Conservation (phyloP, 1,140 invertebrate genomes). For the Atopsyche davidsoni region DNA sequence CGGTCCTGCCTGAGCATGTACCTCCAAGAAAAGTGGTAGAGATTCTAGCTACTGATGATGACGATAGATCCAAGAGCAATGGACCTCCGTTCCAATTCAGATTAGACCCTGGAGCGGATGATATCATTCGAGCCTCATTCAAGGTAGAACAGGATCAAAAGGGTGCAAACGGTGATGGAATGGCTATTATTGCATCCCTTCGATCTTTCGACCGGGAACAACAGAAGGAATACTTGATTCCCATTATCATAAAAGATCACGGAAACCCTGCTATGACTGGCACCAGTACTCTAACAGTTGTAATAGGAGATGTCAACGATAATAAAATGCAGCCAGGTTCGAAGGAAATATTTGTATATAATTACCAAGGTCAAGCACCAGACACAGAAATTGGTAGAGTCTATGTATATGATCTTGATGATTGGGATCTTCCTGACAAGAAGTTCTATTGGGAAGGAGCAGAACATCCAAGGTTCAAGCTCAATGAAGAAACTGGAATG, state of each 20-base stretch:
- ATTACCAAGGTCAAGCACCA: conserved; percentile 87
- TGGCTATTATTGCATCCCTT: conserved; percentile 87
- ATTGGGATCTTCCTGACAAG: conserved; percentile 96
- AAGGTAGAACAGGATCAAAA: conserved; percentile 93
- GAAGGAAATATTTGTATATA: conserved; percentile 96
- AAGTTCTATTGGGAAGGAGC: conserved; percentile 88
- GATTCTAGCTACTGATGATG: conserved; percentile 91
- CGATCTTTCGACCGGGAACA: conserved; percentile 91
- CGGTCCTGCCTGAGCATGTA: conserved; percentile 85
- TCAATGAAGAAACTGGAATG: conserved; percentile 90
- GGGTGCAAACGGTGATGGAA: conserved; percentile 91
- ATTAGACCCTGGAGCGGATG: conserved; percentile 86
- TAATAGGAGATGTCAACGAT: conserved; percentile 94
- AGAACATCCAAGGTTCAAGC: conserved; percentile 76
- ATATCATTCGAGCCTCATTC: conserved; percentile 86
- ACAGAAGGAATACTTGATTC: conserved; percentile 90
- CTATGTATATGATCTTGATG: conserved; percentile 93
- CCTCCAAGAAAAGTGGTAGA: conserved; percentile 85
- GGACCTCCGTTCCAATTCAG: conserved; percentile 92
- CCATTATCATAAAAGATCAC: conserved; percentile 89
- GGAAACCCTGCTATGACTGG: conserved; percentile 87
- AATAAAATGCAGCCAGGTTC: conserved; percentile 95
- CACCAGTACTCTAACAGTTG: conserved; percentile 88
- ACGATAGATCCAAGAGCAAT: conserved; percentile 89
- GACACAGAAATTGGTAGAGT: conserved; percentile 91